Evolutionary conservation across 2,888 invertebrate species (phyloP), one percentile per base, ranked within the genome.

Genomic region (Syritta pipiens): DNA sequence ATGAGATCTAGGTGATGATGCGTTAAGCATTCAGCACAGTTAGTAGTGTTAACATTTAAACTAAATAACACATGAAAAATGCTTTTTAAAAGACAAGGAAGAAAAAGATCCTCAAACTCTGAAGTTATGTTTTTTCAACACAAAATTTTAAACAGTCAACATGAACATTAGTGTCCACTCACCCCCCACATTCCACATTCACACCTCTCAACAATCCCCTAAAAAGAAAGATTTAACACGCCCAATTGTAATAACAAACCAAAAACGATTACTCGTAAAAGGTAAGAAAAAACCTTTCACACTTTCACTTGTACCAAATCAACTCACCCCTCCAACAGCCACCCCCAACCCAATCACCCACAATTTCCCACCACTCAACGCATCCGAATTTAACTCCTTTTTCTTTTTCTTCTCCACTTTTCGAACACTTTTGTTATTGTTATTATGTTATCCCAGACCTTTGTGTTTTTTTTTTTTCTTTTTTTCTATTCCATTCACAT

Each of bases 371-470:
- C n/a, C n/a, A n/a, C n/a, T 19, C 35, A 26, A 32, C 37, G 51
- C 48, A 53, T 51, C 51, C 53, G 20, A 57, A 59, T 63, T 72
- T 46, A 55, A 60, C 46, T 72, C 62, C 60, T 62, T 74, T 62
- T 68, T 55, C 28, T 32, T 55, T 37, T 28, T 60, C 28, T 62
- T 51, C 26, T 62, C 57, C 49, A 51, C n/a, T n/a, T n/a, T n/a
- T n/a, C n/a, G n/a, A 74, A 55, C 49, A 57, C 62, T 62, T n/a
- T 57, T 79, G 72, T 67, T 79, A 79, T 74, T 79, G 74, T 79
- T 74, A 57, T 79, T 74, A 79, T 74, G 79, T 79, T 79, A 79
- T 79, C 74, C n/a, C 62, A 20, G 62, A 74, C 57, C 65, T 72
- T 74, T 74, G 67, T 72, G 74, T 72, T 62, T 74, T 74, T 44